These are phyloP conservation scores for Panzeria rudis DNA, from an alignment of 2,888 invertebrate genomes.

Conservation along the genomic window DNA sequence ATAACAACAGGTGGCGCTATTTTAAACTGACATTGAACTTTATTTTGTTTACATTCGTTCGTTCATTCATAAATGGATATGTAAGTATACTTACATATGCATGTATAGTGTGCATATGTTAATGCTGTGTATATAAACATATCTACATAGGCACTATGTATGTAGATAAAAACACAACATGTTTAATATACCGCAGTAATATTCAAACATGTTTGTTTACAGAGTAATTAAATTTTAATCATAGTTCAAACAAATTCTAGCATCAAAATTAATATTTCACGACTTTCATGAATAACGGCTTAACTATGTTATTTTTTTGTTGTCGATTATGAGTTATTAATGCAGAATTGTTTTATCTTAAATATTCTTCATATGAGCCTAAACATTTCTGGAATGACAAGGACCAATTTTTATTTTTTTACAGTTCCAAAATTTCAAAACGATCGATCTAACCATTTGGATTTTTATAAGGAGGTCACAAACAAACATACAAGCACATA, in stretches of 20 bases:
- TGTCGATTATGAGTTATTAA: too few relatives aligned
- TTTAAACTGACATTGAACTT: slow-evolving; percentile 69
- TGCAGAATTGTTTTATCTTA: too few relatives aligned
- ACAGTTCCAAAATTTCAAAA: too few relatives aligned
- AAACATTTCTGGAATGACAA: too few relatives aligned
- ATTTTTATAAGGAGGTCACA: too few relatives aligned
- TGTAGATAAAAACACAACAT: background rate
- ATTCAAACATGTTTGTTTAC: slow-evolving; percentile 49
- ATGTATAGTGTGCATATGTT: background rate
- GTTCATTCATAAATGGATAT: slow-evolving; percentile 37
- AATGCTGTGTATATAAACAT: background rate
- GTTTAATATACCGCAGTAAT: background rate
- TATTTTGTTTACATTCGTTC: slow-evolving; percentile 57
- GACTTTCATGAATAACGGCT: too few relatives aligned
- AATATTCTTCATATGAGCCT: too few relatives aligned
- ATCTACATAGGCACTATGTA: background rate
- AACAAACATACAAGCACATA: too few relatives aligned
- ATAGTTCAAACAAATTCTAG: slow-evolving; percentile 36
- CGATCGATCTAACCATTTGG: too few relatives aligned
- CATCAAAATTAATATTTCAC: too few relatives aligned
- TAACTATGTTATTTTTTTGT: too few relatives aligned
- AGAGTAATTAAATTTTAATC: slow-evolving; percentile 49
- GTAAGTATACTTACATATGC: background rate
- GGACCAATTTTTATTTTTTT: too few relatives aligned
- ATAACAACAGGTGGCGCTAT: slow-evolving; percentile 69